Evolutionary conservation across 2,888 invertebrate species (phyloP), one percentile per base, ranked within the genome.

Genomic region (Acanthosepion lycidas): DNA sequence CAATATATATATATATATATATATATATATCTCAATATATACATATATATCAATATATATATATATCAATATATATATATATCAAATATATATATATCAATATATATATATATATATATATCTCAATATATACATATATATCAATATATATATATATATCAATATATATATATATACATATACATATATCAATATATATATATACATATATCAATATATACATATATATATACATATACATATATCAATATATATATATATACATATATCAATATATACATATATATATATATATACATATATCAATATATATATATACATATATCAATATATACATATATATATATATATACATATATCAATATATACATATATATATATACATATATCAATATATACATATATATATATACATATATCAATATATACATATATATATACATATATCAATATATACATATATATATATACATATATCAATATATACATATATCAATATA

Each of bases 321-420:
- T n/a, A n/a, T n/a, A n/a, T n/a, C n/a, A n/a, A n/a, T n/a, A n/a
- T n/a, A n/a, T n/a, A n/a, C n/a, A n/a, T 91, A 91, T 91, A 91
- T 91, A 91, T 91, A 91, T 91, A 91, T 91, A 91, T 91, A 91
- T 91, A 91, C n/a, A n/a, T n/a, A n/a, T n/a, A n/a, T n/a, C n/a
- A n/a, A n/a, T 91, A 91, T 91, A 91, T 91, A 91, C 12, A 91
- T 91, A 91, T 91, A 91, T 91, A 91, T 91, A 91, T 28, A 28
- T 12, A n/a, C n/a, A n/a, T n/a, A n/a, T n/a, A n/a, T n/a, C n/a
- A n/a, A n/a, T 91, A 91, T 91, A 91, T 91, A 91, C 12, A 91
- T 91, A 91, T 91, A 91, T 91, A 91, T 91, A 91, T 28, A 28
- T 12, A n/a, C n/a, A n/a, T n/a, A n/a, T n/a, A n/a, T n/a, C n/a